These are phyloP conservation scores for Chunga burmeisteri DNA, from an alignment of 2,113 vertebrate species.

Conservation along the genomic window DNA sequence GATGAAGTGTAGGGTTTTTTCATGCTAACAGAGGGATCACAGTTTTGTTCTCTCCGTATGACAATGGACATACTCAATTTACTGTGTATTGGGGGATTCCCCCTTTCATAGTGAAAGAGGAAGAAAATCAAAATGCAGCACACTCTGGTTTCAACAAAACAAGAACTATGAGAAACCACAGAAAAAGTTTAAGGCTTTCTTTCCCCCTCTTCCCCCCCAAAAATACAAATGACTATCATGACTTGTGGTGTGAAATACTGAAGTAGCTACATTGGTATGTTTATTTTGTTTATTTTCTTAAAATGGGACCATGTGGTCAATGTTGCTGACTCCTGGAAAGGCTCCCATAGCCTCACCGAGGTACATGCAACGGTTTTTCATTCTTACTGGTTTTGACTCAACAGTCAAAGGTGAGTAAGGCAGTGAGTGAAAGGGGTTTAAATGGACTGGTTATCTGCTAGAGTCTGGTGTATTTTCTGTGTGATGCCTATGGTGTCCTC, in stretches of 20 bases:
- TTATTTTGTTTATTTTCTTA: background rate
- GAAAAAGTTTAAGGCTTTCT: background rate
- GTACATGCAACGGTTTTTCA: rapidly evolving
- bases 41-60: background rate
- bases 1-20: background rate
- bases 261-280: background rate
- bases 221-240: background rate
- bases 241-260: background rate
- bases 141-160: background rate
- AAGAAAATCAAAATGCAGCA: background rate
- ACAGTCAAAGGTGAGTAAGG: background rate
- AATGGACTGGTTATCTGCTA: background rate
- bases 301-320: background rate
- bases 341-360: background rate
- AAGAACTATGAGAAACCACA: background rate
- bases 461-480: background rate
- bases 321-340: background rate
- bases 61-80: background rate
- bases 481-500: background rate
- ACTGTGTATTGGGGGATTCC: background rate
- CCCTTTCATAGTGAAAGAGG: background rate
- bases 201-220: background rate
- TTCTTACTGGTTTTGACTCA: background rate
- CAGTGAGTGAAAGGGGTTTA: background rate
- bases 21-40: background rate